Evolutionary conservation across 2,888 invertebrate genomes (phyloP), one percentile per base, ranked within the genome.

Genomic region (Cephalotes varians): DNA sequence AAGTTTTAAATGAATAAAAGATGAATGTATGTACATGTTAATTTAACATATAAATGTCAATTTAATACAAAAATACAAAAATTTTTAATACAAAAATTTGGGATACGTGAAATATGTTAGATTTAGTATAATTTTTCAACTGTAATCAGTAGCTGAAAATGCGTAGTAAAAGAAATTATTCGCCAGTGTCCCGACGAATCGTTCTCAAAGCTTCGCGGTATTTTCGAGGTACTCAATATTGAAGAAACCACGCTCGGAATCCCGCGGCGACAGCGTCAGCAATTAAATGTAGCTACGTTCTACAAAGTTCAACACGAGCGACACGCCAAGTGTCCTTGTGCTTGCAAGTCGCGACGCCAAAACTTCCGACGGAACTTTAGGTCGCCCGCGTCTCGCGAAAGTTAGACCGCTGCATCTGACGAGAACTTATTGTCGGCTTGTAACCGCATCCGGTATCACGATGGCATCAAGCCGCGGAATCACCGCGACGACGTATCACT

Each of bases 381-480:
- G 28, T 56, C 60, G 74, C 28, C 34, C 60, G 69, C 81, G 49
- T 60, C 87, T 73, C 47, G 51, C 62, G 84, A 85, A 88, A 89
- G 85, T 87, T 85, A 72, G 82, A 60, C 69, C 73, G 79, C 80
- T 88, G 85, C 64, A 85, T 76, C 85, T 86, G 84, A 83, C 84
- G 88, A 88, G 84, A 86, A 89, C 83, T 89, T 86, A 86, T 84
- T 80, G 85, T 85, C 80, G 79, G 64, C 76, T 62, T 64, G 87
- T 81, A 86, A 87, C 86, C 86, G 47, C 86, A 85, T 85, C 86
- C 85, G 82, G 81, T 77, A 84, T 86, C 85, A 84, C 71, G 87
- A 81, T 76, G 81, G 76, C 40, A 71, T 58, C 77, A 34, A 44
- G 62, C 51, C 76, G 51, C 40, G 71, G 62, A 71, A 62, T 82